Base-by-base conservation (phyloP, 2,888 invertebrate species). In the Apamea monoglypha region DNA sequence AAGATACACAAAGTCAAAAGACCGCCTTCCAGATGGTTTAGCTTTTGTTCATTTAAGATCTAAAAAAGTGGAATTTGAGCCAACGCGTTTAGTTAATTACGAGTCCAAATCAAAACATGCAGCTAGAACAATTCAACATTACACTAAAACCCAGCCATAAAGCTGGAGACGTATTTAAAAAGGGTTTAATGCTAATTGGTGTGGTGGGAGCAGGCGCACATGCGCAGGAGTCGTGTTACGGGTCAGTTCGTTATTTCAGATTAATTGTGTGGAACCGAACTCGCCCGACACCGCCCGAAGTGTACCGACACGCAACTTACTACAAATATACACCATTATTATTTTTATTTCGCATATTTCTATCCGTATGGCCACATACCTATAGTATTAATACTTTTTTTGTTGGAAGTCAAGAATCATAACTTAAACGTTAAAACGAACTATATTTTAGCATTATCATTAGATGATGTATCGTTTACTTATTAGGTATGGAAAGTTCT, bases 231-330 rank as follows among this genome's bases (percentile, higher is more conserved):
- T 96, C 95, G 94, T 93, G 94, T 96, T 94, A 93, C 95, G 93
- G 93, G 93, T 91, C 92, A 92, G 94, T 96, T 96, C 96, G 94
- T 96, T 96, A 96, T 95, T 96, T 93, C 93, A 94, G 92, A 95
- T 95, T 95, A 96, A 96, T 96, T 96, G 96, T 93, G 95, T 94
- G 96, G 96, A 96, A 96, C 96, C 92, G 94, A 93, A 93, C 93
- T 92, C 95, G 94, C 94, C 95, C 96, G 95, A 95, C 97, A 96
- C 95, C 94, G 74, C 59, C 80, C 90, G 90, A 87, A 90, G 89
- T 85, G 79, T 87, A 85, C 80, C 81, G 90, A 92, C 94, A 93
- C 92, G 92, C 91, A 92, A 91, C 90, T 90, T 86, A 88, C 87
- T 84, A 87, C 86, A 86, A 89, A 87, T 86, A 77, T 77, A 79